Conservation (phyloP, 2,113 vertebrate genomes). For the Mionectes macconnelli region DNA sequence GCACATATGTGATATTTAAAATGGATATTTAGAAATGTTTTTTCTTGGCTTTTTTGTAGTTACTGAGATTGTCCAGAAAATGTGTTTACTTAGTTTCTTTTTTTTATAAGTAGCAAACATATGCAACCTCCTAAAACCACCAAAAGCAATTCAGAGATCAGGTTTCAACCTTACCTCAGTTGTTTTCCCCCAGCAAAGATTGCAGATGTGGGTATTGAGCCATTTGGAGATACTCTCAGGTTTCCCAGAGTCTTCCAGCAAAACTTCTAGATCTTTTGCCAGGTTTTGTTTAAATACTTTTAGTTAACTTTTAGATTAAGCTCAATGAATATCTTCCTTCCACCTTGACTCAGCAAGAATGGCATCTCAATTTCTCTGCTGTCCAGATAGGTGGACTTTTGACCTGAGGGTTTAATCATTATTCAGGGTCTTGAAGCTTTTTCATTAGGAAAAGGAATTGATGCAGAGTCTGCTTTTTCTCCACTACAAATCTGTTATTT, state of each 20-base stretch:
- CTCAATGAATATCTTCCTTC: constrained; percentile 20
- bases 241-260: neutral
- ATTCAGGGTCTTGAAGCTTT: neutral
- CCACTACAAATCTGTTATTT: neutral
- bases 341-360: neutral
- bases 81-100: neutral
- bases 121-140: neutral
- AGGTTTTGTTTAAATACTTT: constrained; percentile 20
- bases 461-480: neutral
- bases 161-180: neutral
- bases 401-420: neutral
- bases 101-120: neutral
- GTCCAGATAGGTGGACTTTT: neutral
- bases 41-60: neutral
- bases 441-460: neutral
- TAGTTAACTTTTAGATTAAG: neutral
- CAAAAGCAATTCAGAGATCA: neutral
- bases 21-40: neutral
- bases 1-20: neutral
- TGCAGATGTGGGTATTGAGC: neutral
- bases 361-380: constrained; percentile 12
- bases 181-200: neutral
- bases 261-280: neutral
- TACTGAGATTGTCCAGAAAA: neutral
- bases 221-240: neutral